Evolutionary conservation across 2,797 vertebrate species (phyloP), one percentile per base, ranked within the genome.

Genomic region (Anguilla anguilla): DNA sequence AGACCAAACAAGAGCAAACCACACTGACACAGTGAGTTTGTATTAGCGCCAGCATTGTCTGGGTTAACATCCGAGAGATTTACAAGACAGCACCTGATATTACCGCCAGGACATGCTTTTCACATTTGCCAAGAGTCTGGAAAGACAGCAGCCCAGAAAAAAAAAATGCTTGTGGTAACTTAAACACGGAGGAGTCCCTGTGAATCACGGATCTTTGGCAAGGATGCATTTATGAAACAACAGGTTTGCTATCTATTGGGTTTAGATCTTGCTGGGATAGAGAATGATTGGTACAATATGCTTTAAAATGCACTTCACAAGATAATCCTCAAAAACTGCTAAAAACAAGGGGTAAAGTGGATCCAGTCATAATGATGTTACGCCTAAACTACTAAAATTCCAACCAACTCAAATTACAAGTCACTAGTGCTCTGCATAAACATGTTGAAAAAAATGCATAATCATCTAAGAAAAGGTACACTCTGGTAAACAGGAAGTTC

Each of bases 91-190:
- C 43, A 39, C 64, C 85, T 87, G 85, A 74, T 87, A 69, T 72
- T 59, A 1, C 90, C 90, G 93, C 92, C 91, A 93, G 87, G 88
- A 69, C 39, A 39, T 88, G 85, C 46, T 90, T 89, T 89, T 86
- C 51, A 49, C 49, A 51, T 82, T 51, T 11, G 79, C 79, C 79
- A 82, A 82, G 25, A 51, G 43, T 51, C 19, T 49, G 79, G 46
- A 51, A 13, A 82, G 43, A 51, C 79, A 82, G 46, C 79, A 82
- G 35, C 35, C 74, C 74, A 43, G 15, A 77, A 6, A 77, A 43
- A 43, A 77, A 6, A 77, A 43, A 77, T 77, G 17, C 19, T 43
- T 43, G 74, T 19, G 31, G 35, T 43, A 39, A 74, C 35, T 31
- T 35, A 35, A 74, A 74, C 69, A 35, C 74, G 19, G 35, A 77